Percentiles rank a stretch among this genome's conserved stretches.
phyloP scores from a whole-genome alignment of 1,140 invertebrate species.

The Apolygus lucorum region DNA sequence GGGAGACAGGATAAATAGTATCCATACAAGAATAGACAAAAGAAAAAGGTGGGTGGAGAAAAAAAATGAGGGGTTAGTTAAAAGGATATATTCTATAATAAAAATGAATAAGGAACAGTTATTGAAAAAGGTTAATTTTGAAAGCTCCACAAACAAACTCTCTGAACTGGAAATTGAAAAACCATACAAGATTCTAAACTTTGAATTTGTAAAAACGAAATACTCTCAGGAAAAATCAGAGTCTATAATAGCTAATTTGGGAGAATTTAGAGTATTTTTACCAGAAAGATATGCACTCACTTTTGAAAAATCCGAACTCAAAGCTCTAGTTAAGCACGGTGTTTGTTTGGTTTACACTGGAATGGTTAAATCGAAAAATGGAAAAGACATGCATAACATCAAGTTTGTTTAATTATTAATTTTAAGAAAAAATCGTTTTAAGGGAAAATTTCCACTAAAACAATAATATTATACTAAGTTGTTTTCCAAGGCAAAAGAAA shows the following conservation, averaged over 20 bases:
- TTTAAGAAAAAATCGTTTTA: background rate
- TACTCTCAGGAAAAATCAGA: background rate
- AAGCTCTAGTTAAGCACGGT: background rate
- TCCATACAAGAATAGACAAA: too few relatives aligned
- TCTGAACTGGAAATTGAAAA: background rate
- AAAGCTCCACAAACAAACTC: background rate
- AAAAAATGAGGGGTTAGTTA: too few relatives aligned
- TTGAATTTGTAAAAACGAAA: background rate
- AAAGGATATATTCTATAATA: too few relatives aligned
- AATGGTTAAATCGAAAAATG: background rate
- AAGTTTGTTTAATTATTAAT: background rate
- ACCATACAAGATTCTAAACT: background rate
- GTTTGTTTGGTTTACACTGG: background rate
- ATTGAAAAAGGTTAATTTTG: background rate
- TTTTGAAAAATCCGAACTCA: background rate
- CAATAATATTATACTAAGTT: constrained; percentile 2
- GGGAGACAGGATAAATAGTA: too few relatives aligned
- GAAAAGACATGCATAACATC: background rate
- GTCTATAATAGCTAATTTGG: background rate
- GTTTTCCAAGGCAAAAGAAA: too few relatives aligned
- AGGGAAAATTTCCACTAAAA: background rate
- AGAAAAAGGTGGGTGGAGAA: too few relatives aligned
- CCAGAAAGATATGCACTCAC: background rate
- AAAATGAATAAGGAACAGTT: background rate
- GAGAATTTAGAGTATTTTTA: background rate